Evolutionary conservation across 2,113 vertebrate species (phyloP).

Genomic region (Gavialis gangeticus): DNA sequence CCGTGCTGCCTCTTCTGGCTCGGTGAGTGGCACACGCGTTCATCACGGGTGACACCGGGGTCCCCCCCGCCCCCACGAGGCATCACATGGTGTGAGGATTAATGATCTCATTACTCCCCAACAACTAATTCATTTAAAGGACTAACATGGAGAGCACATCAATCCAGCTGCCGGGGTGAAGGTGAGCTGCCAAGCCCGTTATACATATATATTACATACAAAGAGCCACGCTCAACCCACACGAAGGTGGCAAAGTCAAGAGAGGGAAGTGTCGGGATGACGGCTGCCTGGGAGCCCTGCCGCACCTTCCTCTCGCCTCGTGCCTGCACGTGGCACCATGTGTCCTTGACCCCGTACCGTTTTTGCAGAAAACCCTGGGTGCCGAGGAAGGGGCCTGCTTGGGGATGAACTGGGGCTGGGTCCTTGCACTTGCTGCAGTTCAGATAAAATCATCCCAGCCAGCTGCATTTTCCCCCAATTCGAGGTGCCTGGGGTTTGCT

Average conservation of each 20-base stretch:
- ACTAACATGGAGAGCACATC: background rate
- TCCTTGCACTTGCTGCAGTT: background rate
- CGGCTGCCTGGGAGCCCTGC: background rate
- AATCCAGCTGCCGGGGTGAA: background rate
- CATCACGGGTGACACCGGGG: background rate
- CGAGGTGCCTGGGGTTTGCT: background rate
- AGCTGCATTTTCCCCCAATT: background rate
- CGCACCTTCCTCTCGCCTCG: too few species aligned
- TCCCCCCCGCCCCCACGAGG: background rate
- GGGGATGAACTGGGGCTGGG: rapidly evolving
- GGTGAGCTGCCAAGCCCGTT: background rate
- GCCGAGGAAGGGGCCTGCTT: background rate
- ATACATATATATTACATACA: rapidly evolving
- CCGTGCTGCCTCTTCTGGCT: background rate
- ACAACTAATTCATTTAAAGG: background rate
- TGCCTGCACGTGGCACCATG: too few species aligned
- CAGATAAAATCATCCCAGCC: background rate
- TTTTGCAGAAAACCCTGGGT: background rate
- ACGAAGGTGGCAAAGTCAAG: rapidly evolving
- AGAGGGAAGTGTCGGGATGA: rapidly evolving
- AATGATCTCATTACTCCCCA: slow-evolving; percentile 28
- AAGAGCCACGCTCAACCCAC: rapidly evolving
- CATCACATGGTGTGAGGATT: background rate
- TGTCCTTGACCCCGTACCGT: background rate
- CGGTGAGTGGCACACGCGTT: slow-evolving; percentile 8